Evolutionary conservation across 1,140 invertebrate species (phyloP), one percentile per base, ranked within the genome.

Genomic region (Mesaphorura yosii): DNA sequence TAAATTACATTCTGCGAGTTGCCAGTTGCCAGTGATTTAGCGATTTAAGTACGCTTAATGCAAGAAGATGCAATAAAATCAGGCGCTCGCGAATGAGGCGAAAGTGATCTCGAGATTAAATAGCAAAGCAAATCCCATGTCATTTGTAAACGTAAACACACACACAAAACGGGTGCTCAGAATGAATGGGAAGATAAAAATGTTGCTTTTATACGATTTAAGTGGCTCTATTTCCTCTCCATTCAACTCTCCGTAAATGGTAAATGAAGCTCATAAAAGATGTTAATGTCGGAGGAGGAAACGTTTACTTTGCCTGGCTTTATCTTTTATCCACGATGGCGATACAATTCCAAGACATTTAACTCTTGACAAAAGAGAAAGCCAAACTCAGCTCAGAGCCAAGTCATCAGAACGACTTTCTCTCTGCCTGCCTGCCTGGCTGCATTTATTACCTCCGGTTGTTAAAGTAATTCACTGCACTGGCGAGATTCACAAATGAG

Each of bases 181-280:
- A 22, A 23, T 40, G 37, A 50, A 40, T 37, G 20, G 12, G 15
- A 14, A 14, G 15, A 25, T 10, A 22, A 34, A 23, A 10, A n/a
- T n/a, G 14, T 23, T 34, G 29, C 25, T 17, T 28, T n/a, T 45
- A 40, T 22, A 22, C 48, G 29, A 50, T 38, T 38, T 38, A 37
- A 41, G 23, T 26, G 12, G 37, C 37, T 34, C 48, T 28, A 37
- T 50, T 50, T 51, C 20, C 49, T 40, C 38, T 19, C 3, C 40
- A 26, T 51, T 51, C 20, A 50, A 44, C 23, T 14, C 10, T 25
- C 23, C 10, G n/a, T 3, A 34, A 17, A 31, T 12, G 14, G 46
- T 6, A 15, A 48, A 34, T 48, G 31, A 48, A 20, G 46, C n/a
- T 34, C 10, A 10, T 34, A n/a, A 34, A 10, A 34, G 31, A 10